These are phyloP conservation scores for Python bivittatus DNA, from an alignment of 2,113 vertebrate genomes.

Conservation along the genomic window DNA sequence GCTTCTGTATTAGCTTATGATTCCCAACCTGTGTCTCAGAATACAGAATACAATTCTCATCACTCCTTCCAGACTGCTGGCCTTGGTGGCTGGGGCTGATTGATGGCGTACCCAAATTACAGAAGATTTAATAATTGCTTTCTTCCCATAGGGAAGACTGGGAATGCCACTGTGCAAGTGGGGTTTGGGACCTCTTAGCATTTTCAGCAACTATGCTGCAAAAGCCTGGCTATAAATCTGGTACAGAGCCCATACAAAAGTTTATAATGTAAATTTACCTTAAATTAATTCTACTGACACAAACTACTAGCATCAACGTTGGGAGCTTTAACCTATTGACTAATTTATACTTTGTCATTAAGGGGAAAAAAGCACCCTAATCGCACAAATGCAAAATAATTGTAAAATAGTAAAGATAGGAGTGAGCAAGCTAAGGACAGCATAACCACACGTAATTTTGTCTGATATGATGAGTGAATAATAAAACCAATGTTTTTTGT, in stretches of 20 bases:
- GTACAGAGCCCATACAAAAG: neutral
- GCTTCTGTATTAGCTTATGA: neutral
- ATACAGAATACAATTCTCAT: neutral
- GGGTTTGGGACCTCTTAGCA: neutral
- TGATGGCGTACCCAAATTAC: neutral
- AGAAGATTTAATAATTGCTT: neutral
- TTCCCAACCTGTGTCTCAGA: neutral
- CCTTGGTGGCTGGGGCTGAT: neutral
- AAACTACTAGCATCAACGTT: neutral
- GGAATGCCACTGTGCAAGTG: neutral
- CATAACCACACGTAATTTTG: neutral
- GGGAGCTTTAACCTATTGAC: neutral
- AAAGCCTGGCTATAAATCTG: neutral
- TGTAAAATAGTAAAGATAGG: neutral
- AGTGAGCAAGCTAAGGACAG: neutral
- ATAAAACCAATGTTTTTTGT: neutral
- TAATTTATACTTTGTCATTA: neutral
- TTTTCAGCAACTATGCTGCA: neutral
- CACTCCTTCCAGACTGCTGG: neutral
- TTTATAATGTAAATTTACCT: neutral
- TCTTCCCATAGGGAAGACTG: neutral
- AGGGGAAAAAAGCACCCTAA: neutral
- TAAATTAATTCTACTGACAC: neutral
- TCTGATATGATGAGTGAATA: neutral
- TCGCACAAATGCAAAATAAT: neutral